Evolutionary conservation across 2,888 invertebrate genomes (phyloP).

Genomic region (Morpho deidamia): DNA sequence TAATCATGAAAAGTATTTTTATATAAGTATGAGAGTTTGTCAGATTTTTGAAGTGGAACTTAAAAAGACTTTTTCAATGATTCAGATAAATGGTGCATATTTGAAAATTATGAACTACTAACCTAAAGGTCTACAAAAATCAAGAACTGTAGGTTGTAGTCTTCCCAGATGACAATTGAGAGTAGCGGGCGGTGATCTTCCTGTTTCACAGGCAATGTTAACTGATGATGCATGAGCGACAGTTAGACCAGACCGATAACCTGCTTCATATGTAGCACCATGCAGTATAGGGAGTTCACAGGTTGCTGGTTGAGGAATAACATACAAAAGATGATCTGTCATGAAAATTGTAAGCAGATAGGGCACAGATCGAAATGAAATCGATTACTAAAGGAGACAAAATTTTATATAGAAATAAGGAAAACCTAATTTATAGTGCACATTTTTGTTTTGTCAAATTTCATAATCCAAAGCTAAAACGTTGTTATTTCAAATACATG

Average conservation of each 20-base stretch:
- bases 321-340: not conserved
- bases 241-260: conserved; percentile 87
- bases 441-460: too few relatives aligned
- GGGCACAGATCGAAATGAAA: too few relatives aligned
- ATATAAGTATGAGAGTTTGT: not conserved
- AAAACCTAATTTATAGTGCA: too few relatives aligned
- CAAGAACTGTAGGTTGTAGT: conserved; percentile 78
- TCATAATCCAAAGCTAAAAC: too few relatives aligned
- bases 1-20: too few relatives aligned
- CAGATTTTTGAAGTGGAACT: not conserved
- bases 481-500: too few relatives aligned
- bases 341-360: not conserved
- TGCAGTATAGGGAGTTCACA: conserved; percentile 83
- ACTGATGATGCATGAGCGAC: conserved; percentile 90
- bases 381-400: too few relatives aligned
- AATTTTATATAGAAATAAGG: too few relatives aligned
- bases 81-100: not conserved
- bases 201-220: conserved; percentile 83
- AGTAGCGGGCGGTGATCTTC: conserved; percentile 74
- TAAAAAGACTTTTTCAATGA: not conserved
- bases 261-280: conserved; percentile 85
- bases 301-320: conserved; percentile 66
- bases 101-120: conserved; percentile 11
- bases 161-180: conserved; percentile 82
- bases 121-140: conserved; percentile 70